Evolutionary conservation across 2,113 vertebrate species (phyloP), one percentile per base, ranked within the genome.

Genomic region (Bos javanicus): DNA sequence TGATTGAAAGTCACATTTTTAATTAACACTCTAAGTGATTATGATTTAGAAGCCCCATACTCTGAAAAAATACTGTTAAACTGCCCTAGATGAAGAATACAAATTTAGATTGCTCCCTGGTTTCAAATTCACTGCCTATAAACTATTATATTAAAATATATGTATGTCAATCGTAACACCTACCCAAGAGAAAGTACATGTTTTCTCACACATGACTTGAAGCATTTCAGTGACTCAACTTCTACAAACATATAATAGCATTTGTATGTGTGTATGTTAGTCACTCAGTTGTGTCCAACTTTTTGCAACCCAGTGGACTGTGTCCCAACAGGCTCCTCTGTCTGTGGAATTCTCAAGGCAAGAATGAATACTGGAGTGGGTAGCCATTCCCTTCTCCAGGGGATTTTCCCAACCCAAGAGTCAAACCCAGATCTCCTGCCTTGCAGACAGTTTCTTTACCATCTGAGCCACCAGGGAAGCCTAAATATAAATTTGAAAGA

Each of bases 401-500:
- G 23, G 71, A 43, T 43, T 43, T 76, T 43, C 71, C 12, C 23
- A 43, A 26, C 23, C 71, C 71, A 43, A 14, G 39, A 43, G 14
- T 43, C 39, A 43, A 43, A 76, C 71, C 71, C 71, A 76, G 12
- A 15, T 76, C 23, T 26, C 71, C 36, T 76, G 1, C 71, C 21
- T 76, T 76, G 39, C 23, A 25, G 71, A 43, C 12, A 43, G 71
- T 43, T 43, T 43, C 23, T 76, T 14, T 76, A 76, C 36, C 39
- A 39, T 43, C 71, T 76, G 39, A 76, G 71, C 71, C 23, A 43
- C 39, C 23, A 76, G 23, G 39, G 23, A 43, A 7, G 25, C 28
- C 17, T 92, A 36, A 93, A 93, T 88, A 92, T 97, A 57, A 91
- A 50, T 82, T 85, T 86, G 56, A 90, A 87, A 78, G 25, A 30